Percentiles rank a stretch among this genome's conserved stretches.
Conservation (phyloP, 2,113 vertebrate genomes). For the Platycercus adscitus region DNA sequence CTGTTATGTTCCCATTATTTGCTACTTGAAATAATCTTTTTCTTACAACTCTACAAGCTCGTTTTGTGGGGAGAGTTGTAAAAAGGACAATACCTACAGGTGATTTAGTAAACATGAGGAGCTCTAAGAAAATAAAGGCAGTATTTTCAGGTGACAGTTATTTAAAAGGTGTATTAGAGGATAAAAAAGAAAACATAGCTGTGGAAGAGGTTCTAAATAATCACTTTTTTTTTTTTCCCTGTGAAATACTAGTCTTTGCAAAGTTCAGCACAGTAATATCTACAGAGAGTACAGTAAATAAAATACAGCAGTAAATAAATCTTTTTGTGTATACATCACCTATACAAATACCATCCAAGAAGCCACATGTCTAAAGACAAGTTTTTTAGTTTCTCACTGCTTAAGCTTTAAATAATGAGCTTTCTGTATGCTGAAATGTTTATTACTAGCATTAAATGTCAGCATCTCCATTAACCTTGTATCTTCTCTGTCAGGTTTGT, state of each 20-base stretch:
- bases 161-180: not conserved
- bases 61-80: not conserved
- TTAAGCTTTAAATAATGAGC: conserved; percentile 38
- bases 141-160: conserved; percentile 27
- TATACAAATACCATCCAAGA: not conserved
- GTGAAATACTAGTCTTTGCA: not conserved
- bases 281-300: not conserved
- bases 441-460: conserved; percentile 17
- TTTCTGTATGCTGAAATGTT: conserved; percentile 14
- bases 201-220: not conserved
- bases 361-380: not conserved
- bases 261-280: not conserved
- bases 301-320: not conserved
- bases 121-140: not conserved
- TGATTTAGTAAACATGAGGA: not conserved
- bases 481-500: not conserved
- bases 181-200: not conserved
- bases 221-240: not conserved
- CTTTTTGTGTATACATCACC: not conserved
- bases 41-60: not conserved
- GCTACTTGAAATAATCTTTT: not conserved
- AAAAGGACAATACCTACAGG: not conserved
- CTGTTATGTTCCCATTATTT: not conserved
- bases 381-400: not conserved
- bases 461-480: conserved; percentile 35